Conservation (phyloP, 2,113 vertebrate genomes). For the Equus quagga region DNA sequence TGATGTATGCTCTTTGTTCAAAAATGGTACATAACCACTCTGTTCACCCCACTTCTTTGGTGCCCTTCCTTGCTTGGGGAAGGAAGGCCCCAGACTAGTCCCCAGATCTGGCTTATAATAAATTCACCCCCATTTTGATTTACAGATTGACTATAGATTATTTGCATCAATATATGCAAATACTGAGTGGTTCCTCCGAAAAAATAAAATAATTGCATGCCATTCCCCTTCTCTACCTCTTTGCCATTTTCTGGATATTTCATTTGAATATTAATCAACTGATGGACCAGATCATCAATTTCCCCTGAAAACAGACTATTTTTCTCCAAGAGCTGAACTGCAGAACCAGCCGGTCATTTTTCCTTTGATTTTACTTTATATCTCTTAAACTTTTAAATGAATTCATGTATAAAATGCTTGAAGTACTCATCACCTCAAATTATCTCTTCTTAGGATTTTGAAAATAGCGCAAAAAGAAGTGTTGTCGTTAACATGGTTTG, state of each 20-base stretch:
- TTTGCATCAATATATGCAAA: not conserved
- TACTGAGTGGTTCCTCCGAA: not conserved
- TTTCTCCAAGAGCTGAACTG: not conserved
- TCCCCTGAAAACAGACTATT: not conserved
- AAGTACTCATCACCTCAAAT: not conserved
- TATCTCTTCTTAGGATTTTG: not conserved
- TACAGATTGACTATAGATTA: no score
- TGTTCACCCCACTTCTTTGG: no score
- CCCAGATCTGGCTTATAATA: no score
- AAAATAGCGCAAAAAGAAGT: not conserved
- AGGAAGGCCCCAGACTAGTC: no score
- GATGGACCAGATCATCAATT: not conserved
- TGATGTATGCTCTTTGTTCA: no score
- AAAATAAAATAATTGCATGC: not conserved
- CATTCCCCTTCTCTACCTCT: not conserved
- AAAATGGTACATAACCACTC: no score
- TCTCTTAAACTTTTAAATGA: slow-evolving; percentile 7
- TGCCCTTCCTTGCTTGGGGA: no score
- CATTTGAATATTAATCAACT: not conserved
- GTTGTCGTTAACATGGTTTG: not conserved
- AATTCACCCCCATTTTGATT: no score
- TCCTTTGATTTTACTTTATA: not conserved
- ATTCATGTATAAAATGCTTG: not conserved
- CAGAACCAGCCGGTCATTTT: not conserved
- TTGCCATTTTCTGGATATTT: not conserved